Base-by-base conservation (phyloP, 2,797 vertebrate genomes). In the Melanotaenia boesemani region DNA sequence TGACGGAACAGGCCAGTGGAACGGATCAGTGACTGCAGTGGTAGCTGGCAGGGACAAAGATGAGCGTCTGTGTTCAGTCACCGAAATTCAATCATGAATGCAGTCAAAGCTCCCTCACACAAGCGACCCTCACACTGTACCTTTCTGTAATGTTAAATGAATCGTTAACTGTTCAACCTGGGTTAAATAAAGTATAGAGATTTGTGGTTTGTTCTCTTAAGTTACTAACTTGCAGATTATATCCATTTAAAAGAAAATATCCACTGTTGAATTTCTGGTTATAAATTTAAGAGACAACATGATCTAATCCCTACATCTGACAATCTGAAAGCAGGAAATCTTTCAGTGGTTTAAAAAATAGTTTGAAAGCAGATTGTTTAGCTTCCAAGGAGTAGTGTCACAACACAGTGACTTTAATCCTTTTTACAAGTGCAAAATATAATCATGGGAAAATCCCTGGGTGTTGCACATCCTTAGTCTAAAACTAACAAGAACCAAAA, bases 61-160 rank as follows among this genome's bases (percentile, higher is more conserved):
- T 56, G 67, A 69, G 72, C 12, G 10, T 71, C 80, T 88, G 84
- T 68, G 74, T 77, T 80, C 76, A 48, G 72, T 88, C 82, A 81
- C 63, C 48, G 66, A 63, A 81, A 78, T 65, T 65, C 24, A 63
- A 70, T 75, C 76, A 64, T 77, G 56, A 72, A 79, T 74, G 57
- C 67, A 26, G n/a, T 63, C 52, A 66, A 59, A 66, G 62, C 79
- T 71, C 78, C 55, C 67, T 57, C 54, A 63, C 56, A 74, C 70
- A 20, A 24, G 77, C 67, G 73, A 60, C 28, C 20, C 0, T 13
- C 30, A 16, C 59, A 64, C 63, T 86, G 75, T 80, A 62, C 69
- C 15, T 37, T 28, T 56, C 56, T 70, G 50, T 67, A 60, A 59
- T 46, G 37, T 58, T 30, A 67, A 66, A 70, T 76, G 26, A 70